A percentile compares a stretch with the other conserved stretches of the same genome.
Conservation (phyloP, 2,888 invertebrate genomes). For the Nycteola revayana region DNA sequence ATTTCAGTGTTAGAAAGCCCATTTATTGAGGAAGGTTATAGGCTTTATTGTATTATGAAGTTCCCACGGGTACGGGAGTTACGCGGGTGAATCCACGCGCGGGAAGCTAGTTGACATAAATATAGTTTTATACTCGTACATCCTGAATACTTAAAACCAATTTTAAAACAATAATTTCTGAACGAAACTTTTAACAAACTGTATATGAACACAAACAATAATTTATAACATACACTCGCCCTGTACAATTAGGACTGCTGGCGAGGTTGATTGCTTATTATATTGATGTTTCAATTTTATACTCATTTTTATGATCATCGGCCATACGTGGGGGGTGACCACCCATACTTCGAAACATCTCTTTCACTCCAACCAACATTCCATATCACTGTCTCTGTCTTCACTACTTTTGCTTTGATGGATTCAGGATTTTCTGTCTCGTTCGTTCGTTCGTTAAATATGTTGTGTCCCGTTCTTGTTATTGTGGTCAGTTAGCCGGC, state of each 20-base stretch:
- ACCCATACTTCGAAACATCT: slow-evolving; percentile 62
- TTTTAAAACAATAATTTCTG: too few species aligned
- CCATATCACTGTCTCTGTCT: slow-evolving; percentile 58
- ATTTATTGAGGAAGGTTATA: too few species aligned
- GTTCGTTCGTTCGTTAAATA: slow-evolving; percentile 30
- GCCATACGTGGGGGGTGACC: slow-evolving; percentile 82
- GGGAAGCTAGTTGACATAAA: too few species aligned
- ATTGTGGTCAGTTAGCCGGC: slow-evolving; percentile 65
- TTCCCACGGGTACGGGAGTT: too few species aligned
- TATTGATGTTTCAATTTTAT: slow-evolving; percentile 83
- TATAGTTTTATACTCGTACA: too few species aligned
- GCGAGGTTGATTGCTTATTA: slow-evolving; percentile 79
- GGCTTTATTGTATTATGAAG: too few species aligned
- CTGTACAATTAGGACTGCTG: slow-evolving; percentile 76
- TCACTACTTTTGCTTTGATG: slow-evolving; percentile 55
- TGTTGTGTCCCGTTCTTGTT: slow-evolving; percentile 39
- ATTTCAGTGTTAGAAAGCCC: too few species aligned
- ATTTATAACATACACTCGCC: slow-evolving; percentile 72
- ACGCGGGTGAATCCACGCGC: too few species aligned
- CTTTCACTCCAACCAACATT: slow-evolving; percentile 40
- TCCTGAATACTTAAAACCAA: too few species aligned
- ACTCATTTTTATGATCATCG: slow-evolving; percentile 82
- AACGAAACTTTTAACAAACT: slow-evolving; percentile 56
- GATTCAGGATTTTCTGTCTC: slow-evolving; percentile 51
- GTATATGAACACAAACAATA: slow-evolving; percentile 64